These are phyloP conservation scores for Sakesphorus luctuosus DNA, from an alignment of 2,113 vertebrate species.

Conservation along the genomic window DNA sequence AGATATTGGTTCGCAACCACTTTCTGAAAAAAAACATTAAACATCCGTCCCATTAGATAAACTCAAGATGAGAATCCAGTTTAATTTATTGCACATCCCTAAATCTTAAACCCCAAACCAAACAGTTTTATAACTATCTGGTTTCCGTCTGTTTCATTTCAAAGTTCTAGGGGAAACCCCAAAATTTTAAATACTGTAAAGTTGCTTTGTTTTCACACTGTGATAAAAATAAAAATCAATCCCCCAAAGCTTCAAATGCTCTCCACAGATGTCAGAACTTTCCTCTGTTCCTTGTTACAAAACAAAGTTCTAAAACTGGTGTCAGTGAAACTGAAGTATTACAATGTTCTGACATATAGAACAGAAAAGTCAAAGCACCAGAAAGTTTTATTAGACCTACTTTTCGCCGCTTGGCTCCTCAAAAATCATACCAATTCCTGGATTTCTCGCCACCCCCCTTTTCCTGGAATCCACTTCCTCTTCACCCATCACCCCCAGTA, in stretches of 20 bases:
- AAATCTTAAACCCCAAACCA: not conserved
- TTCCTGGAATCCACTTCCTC: conserved; percentile 77
- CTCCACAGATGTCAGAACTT: not conserved
- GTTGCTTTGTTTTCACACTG: not conserved
- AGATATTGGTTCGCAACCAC: not conserved
- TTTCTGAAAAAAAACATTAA: not conserved
- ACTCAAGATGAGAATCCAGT: not conserved
- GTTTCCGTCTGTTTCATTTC: not conserved
- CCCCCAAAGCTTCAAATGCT: not conserved
- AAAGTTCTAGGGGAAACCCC: not conserved
- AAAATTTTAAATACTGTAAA: not conserved
- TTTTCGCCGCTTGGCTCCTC: conserved; percentile 74
- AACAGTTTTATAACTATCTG: not conserved
- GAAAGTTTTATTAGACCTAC: conserved; percentile 75
- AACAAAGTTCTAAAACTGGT: not conserved
- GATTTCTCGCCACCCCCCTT: conserved; percentile 61
- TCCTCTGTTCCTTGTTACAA: not conserved
- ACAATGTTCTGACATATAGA: not conserved
- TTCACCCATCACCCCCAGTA: conserved; percentile 77
- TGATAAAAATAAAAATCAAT: not conserved
- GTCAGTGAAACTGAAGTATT: not conserved
- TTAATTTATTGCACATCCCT: not conserved
- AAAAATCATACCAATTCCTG: conserved; percentile 58
- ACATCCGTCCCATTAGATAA: not conserved
- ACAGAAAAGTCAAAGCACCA: not conserved